Evolutionary conservation across 2,797 vertebrate species (phyloP), one percentile per base, ranked within the genome.

Genomic region (Perodicticus potto): DNA sequence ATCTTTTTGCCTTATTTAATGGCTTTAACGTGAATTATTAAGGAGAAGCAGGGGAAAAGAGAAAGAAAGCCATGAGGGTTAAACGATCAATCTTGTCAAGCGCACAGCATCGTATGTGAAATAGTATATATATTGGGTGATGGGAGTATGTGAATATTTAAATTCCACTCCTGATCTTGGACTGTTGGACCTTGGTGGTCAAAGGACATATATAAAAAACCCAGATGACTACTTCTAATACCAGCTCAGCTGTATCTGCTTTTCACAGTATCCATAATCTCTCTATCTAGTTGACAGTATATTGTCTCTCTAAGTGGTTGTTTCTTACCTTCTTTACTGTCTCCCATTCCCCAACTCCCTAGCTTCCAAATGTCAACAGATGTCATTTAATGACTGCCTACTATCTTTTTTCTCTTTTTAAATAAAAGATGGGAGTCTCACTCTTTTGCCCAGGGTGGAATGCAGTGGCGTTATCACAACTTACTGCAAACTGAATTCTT

Each of bases 221-320:
- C 27, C 57, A 88, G 34, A 8, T 78, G 73, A 90, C 37, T 49
- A 37, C n/a, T 92, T 88, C 45, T 88, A 59, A 92, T 83, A 88
- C 10, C 70, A 59, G 0, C 29, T 53, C 5, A 34, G n/a, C 69
- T 12, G 4, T 12, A 17, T 94, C n/a, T 81, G 82, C 27, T 87
- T 16, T 95, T 67, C 49, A 22, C 78, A 10, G 16, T 83, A 19
- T 37, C 40, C 70, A 29, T 65, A 29, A 77, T 86, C 78, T 65
- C 29, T 78, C 14, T 34, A 19, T 93, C 19, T 63, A 72, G 37
- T 83, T 80, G 53, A 72, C 37, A 49, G 25, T 77, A 13, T 70
- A 72, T 85, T 73, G 5, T 80, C 55, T 91, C 37, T 43, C 19
- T 2, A 7, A n/a, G 32, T 72, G 37, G 5, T 87, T 76, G 12